Base-by-base conservation (phyloP, 2,797 vertebrate genomes). In the Myioborus melanocephalus region DNA sequence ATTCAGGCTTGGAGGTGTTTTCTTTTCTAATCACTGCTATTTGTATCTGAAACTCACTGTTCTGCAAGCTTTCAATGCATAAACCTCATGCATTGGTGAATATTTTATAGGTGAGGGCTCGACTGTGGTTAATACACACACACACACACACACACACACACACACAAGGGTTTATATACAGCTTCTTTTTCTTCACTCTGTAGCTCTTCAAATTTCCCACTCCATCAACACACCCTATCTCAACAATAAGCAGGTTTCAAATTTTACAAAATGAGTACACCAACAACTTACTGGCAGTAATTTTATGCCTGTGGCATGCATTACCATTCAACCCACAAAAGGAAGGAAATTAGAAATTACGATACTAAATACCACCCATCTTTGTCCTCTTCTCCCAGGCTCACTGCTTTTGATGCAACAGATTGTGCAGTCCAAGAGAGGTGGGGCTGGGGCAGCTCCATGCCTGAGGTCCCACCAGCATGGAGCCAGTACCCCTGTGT, bases 341-440 rank as follows among this genome's bases (percentile, higher is more conserved):
- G 90, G 81, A 93, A 97, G 89, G 94, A 95, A 95, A 77, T 26
- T 27, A 94, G 61, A 90, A 89, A 79, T 80, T 53, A 52, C 4
- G 6, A 47, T 17, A 56, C 18, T 43, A 43, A 52, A 41, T 41
- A 32, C n/a, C 39, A 39, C 30, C 3, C 22, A 56, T 63, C 26
- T 82, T 87, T 72, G 56, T 82, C 7, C 66, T 66, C 49, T 70
- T 87, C 41, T 73, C 52, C 34, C 26, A 52, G 55, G 30, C 47
- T 87, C 61, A 59, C n/a, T 66, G 7, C 35, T 69, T 79, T 59
- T 7, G 5, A 35, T 37, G 20, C 21, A 91, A 46, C 28, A 22
- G 28, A 10, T 10, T 60, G 37, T 57, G 55, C 28, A 70, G 39
- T 17, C 12, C 32, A 24, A 23, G 34, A 60, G 50, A 53, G 14